Evolutionary conservation across 2,888 invertebrate species (phyloP), one percentile per base, ranked within the genome.

Genomic region (Uropetala carovei): DNA sequence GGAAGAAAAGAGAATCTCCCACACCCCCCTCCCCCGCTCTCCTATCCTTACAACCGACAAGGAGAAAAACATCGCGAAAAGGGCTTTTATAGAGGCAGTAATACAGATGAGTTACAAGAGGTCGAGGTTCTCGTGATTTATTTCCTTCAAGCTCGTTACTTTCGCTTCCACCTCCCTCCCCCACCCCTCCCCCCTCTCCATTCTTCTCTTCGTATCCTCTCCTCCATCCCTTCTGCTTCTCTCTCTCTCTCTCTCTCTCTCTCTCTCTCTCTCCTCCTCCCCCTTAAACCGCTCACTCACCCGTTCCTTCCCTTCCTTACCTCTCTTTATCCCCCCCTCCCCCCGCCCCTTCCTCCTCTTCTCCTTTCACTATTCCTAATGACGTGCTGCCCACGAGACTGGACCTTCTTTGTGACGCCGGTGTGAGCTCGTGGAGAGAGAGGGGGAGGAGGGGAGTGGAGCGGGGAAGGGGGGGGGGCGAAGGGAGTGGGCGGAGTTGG

Each of bases 111-210:
- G 64, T 89, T 64, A 89, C 89, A 43, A 68, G n/a, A 89, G 89
- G 89, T 89, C 86, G 86, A 86, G 86, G 86, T 43, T 27, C 64
- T n/a, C 89, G 89, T 89, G 89, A 89, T 89, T 89, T 89, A 89
- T 89, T 89, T 89, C 89, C 27, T 7, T 16, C 64, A 5, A 64
- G 89, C 89, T 89, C 64, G 60, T 83, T 83, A 56, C 83, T 16
- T 43, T 57, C 56, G 7, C 43, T 18, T 27, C 27, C 14, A n/a
- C 57, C 83, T 57, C 16, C 82, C 30, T 18, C 83, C 14, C 13
- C 56, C 57, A 14, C 16, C 57, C 75, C 75, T 18, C 75, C 75
- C n/a, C 43, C 82, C 30, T 27, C 56, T 56, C 56, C n/a, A 43
- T 14, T 43, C n/a, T 56, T 9, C 13, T 27, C 4, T 2, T 27